Evolutionary conservation across 2,113 vertebrate genomes (phyloP), one percentile per base, ranked within the genome.

Genomic region (Prionailurus viverrinus): DNA sequence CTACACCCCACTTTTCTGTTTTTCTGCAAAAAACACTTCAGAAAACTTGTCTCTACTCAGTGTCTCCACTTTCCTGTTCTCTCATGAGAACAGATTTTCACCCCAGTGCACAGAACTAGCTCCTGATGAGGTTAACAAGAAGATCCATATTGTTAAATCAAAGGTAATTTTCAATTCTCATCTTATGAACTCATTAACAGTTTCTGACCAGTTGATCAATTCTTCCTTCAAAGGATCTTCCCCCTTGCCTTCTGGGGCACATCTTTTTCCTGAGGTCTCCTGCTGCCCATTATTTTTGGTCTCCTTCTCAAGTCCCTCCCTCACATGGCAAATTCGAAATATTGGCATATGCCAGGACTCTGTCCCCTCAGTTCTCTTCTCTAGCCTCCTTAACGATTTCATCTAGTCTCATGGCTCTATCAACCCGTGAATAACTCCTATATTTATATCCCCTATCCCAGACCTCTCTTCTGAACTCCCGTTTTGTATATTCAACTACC

Each of bases 1-100:
- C 55, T 29, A 76, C 2, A 53, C 41, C 27, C 73, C 41, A 85
- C 39, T 93, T 91, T 41, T 86, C 89, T 74, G 16, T 41, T 94
- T 97, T 73, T 82, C 90, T 96, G 41, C 51, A 95, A 81, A 95
- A 95, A 45, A 95, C 15, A 51, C 3, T 55, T 93, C 33, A 41
- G 33, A 91, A 90, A 16, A 91, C 39, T 25, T 66, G 7, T 87
- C 12, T 63, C 27, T 16, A 80, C 12, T 33, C 45, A 74, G 13
- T 39, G 39, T 90, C 39, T 65, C 89, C 11, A 69, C 33, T 39
- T 85, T 61, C 39, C 76, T 69, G 23, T 63, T 73, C 65, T 68
- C 51, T 76, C 15, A 45, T 65, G 29, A 94, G 39, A 63, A n/a
- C 29, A 78, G 31, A 29, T 25, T 68, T 65, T 76, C 25, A 5